Percentiles rank a stretch among this genome's conserved stretches.
phyloP scores from a whole-genome alignment of 2,797 vertebrate species.

The Sebastes matsubarae region DNA sequence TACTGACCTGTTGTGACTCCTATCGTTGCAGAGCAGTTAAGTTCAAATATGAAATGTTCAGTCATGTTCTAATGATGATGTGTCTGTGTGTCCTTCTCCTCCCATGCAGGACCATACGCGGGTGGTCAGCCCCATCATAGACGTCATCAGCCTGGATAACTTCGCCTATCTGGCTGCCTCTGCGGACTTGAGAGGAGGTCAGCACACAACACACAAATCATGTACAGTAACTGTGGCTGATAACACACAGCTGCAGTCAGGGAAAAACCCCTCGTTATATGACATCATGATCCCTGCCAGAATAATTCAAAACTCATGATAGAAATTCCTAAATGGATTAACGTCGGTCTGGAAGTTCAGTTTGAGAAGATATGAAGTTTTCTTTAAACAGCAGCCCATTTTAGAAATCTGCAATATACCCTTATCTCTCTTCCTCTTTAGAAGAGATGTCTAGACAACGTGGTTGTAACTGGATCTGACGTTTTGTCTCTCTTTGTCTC shows the following conservation, averaged over 20 bases:
- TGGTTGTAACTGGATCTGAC: neutral
- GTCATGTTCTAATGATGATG: neutral
- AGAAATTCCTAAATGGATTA: neutral
- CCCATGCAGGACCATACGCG: constrained; percentile 91
- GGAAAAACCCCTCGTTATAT: neutral
- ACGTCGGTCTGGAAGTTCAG: neutral
- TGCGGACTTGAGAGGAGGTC: constrained; percentile 96
- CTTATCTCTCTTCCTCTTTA: neutral
- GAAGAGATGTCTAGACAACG: neutral
- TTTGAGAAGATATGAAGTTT: neutral
- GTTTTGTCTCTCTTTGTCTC: neutral
- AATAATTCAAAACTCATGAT: neutral
- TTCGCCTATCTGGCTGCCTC: constrained; percentile 98
- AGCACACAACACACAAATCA: constrained; percentile 46
- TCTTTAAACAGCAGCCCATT: neutral
- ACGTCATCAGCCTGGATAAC: constrained; percentile 99
- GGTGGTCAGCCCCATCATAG: constrained; percentile 98
- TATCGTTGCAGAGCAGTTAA: neutral
- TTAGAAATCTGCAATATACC: neutral
- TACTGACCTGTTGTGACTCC: neutral
- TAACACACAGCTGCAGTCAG: constrained; percentile 18
- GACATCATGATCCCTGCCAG: neutral
- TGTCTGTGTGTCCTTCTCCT: neutral
- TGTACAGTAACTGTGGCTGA: neutral
- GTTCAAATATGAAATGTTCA: neutral